Evolutionary conservation across 2,888 invertebrate genomes (phyloP).

Genomic region (Oscheius sp.): DNA sequence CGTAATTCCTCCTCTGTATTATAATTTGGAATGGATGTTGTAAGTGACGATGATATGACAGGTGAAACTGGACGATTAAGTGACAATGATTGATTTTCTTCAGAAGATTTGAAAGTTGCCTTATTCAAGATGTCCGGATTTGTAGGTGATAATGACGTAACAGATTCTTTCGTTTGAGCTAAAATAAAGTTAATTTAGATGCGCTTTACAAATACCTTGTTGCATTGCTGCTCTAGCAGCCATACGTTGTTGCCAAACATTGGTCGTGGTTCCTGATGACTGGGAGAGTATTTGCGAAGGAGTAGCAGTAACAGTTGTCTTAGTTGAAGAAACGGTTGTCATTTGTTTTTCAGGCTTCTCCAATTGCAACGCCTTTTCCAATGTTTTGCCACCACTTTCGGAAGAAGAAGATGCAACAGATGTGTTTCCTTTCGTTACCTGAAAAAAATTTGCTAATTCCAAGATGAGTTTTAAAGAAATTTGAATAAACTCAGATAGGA

Average conservation of each 20-base stretch:
- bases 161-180: neutral
- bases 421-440: conserved; percentile 38
- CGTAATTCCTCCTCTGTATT: conserved; percentile 62
- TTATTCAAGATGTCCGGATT: neutral
- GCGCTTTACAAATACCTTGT: conserved; percentile 36
- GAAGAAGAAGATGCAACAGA: conserved; percentile 47
- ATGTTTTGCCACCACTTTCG: conserved; percentile 23
- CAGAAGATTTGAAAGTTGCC: neutral
- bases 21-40: neutral
- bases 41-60: neutral
- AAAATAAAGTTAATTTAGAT: neutral
- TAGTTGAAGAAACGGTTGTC: conserved; percentile 6
- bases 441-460: neutral
- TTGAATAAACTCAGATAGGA: neutral
- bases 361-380: too few relatives aligned
- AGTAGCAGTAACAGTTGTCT: neutral
- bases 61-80: neutral
- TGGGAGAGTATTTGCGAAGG: too few relatives aligned
- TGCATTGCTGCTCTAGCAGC: conserved; percentile 75
- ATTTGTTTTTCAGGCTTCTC: neutral
- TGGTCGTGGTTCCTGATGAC: conserved; percentile 85
- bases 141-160: neutral
- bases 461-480: too few relatives aligned
- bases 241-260: conserved; percentile 78
- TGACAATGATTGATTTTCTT: conserved; percentile 3